These are phyloP conservation scores for Sesamia nonagrioides DNA, from an alignment of 1,140 invertebrate genomes.

Conservation along the genomic window DNA sequence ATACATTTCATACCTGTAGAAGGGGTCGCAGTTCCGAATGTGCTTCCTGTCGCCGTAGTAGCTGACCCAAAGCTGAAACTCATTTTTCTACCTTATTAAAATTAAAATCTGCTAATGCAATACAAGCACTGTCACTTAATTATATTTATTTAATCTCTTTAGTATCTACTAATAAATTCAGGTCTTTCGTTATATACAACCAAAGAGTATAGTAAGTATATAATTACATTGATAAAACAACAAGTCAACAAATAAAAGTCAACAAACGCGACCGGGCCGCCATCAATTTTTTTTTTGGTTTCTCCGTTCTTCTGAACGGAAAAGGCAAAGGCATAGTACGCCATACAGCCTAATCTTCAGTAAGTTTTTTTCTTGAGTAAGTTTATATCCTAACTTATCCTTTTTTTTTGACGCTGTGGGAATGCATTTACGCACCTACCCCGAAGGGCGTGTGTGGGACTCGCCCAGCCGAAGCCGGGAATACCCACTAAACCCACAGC, in stretches of 20 bases:
- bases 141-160: neutral
- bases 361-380: no score
- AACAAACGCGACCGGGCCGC: conserved; percentile 44
- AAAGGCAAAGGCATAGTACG: no score
- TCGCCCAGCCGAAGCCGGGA: no score
- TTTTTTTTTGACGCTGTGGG: no score
- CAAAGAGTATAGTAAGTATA: no score
- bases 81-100: conserved; percentile 60
- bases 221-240: no score
- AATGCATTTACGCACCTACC: no score
- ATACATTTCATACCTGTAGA: conserved; percentile 56
- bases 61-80: conserved; percentile 67
- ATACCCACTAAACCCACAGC: no score
- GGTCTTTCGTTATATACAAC: conserved; percentile 35
- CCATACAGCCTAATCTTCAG: no score
- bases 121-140: conserved; percentile 7
- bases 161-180: conserved; percentile 16
- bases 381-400: no score
- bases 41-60: conserved; percentile 70
- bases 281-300: conserved; percentile 19
- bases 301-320: no score
- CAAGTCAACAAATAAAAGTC: conserved; percentile 45
- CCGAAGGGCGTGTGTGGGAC: no score
- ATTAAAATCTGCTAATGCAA: neutral
- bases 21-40: conserved; percentile 70